Evolutionary conservation across 2,797 vertebrate genomes (phyloP).

Genomic region (Mormyrus proboscirostris): DNA sequence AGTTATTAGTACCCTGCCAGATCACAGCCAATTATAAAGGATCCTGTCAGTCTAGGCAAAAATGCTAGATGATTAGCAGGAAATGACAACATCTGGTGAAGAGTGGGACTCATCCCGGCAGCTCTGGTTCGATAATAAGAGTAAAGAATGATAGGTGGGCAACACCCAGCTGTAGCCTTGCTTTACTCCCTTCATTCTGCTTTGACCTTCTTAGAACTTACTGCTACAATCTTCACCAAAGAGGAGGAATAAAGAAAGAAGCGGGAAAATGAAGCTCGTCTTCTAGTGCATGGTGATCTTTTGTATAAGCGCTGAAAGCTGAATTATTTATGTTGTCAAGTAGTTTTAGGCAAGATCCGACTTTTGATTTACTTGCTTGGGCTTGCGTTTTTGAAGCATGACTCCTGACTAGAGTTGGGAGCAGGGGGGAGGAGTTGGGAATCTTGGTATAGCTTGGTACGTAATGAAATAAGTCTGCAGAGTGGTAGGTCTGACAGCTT

Average conservation of each 20-base stretch:
- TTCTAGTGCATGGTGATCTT: neutral
- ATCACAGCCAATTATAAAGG: constrained; percentile 99
- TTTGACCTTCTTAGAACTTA: constrained; percentile 94
- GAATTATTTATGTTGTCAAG: neutral
- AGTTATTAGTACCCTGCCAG: constrained; percentile 99
- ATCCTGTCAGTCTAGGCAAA: constrained; percentile 99
- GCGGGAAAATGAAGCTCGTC: constrained; percentile 38
- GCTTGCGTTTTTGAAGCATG: neutral
- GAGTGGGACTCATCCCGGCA: constrained; percentile 97
- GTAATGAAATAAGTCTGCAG: constrained; percentile 59
- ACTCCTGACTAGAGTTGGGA: neutral
- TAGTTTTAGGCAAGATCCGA: neutral
- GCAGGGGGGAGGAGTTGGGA: neutral
- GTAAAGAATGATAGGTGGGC: constrained; percentile 60
- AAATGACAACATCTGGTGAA: constrained; percentile 99
- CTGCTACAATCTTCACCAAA: constrained; percentile 79
- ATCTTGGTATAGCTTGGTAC: neutral
- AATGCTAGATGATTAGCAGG: constrained; percentile 98
- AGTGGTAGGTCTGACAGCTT: constrained; percentile 80
- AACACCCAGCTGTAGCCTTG: constrained; percentile 92
- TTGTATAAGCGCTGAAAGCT: neutral
- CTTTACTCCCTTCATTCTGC: constrained; percentile 91
- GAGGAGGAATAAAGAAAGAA: constrained; percentile 48
- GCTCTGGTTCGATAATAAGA: constrained; percentile 99
- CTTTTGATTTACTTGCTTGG: constrained; percentile 63